Evolutionary conservation across 2,888 invertebrate species (phyloP).

Genomic region (Dysmachus trigonus): DNA sequence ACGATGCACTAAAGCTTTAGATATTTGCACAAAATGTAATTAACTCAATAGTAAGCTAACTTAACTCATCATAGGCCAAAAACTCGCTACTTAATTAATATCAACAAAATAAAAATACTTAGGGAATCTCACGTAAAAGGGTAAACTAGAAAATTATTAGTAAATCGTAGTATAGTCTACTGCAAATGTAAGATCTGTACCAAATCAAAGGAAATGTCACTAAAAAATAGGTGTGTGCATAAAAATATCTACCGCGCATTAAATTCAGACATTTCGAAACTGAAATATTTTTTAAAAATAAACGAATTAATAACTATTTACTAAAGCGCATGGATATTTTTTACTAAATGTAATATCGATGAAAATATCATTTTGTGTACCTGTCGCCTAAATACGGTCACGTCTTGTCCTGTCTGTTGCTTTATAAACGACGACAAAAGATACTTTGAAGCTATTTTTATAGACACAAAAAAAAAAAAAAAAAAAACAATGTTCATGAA

Average conservation of each 20-base stretch:
- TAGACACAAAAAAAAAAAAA: not conserved
- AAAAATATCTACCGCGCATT: not conserved
- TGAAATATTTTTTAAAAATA: slow-evolving; percentile 15
- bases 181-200: not conserved
- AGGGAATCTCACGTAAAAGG: not conserved
- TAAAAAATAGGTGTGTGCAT: not conserved
- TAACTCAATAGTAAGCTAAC: not conserved
- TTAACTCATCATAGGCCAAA: not conserved
- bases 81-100: not conserved
- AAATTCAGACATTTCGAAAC: not conserved
- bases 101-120: not conserved
- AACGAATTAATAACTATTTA: slow-evolving; percentile 24
- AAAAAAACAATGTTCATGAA: not conserved
- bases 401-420: slow-evolving; percentile 4
- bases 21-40: slow-evolving; percentile 4
- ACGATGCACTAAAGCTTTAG: slow-evolving; percentile 21
- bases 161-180: not conserved
- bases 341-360: not conserved
- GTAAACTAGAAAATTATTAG: not conserved
- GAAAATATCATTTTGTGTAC: slow-evolving; percentile 14
- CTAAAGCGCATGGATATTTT: slow-evolving; percentile 12
- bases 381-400: not conserved
- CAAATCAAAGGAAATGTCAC: not conserved
- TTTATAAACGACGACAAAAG: not conserved
- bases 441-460: slow-evolving; percentile 2